Evolutionary conservation across 1,140 invertebrate species (phyloP).

Genomic region (Drosophila azteca): DNA sequence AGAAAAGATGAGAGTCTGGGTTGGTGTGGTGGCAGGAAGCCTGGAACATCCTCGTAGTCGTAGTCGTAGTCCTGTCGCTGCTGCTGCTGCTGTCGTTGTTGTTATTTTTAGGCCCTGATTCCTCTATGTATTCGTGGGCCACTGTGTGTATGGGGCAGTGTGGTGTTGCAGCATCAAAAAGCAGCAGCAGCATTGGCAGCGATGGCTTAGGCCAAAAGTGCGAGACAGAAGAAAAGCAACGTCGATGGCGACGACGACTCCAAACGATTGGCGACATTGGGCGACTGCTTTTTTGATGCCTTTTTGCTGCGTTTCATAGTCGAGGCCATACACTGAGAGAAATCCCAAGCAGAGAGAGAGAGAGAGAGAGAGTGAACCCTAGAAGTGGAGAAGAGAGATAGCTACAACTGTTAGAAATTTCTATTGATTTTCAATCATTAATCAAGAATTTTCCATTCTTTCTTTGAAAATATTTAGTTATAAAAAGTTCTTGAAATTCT

Average conservation of each 20-base stretch:
- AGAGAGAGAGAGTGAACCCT: background rate
- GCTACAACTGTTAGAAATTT: too few relatives aligned
- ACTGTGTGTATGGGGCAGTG: constrained; percentile 3
- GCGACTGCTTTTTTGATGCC: constrained; percentile 46
- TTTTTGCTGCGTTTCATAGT: constrained; percentile 9
- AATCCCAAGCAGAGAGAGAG: background rate
- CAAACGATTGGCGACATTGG: constrained; percentile 48
- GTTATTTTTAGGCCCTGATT: constrained; percentile 60
- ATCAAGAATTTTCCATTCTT: too few relatives aligned
- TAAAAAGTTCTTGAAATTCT: too few relatives aligned
- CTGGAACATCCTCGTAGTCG: constrained; percentile 8
- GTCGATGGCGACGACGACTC: constrained; percentile 25
- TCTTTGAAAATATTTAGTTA: too few relatives aligned
- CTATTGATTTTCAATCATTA: too few relatives aligned
- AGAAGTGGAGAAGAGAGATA: too few relatives aligned
- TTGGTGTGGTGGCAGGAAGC: background rate
- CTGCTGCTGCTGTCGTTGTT: constrained; percentile 30
- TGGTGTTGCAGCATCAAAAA: constrained; percentile 63
- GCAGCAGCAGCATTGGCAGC: constrained; percentile 20
- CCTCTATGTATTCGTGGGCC: constrained; percentile 32
- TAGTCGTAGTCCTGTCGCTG: constrained; percentile 12
- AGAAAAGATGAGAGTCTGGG: constrained; percentile 11
- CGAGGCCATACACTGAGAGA: constrained; percentile 30
- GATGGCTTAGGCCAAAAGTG: constrained; percentile 66
- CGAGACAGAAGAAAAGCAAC: constrained; percentile 60